Percentiles rank a stretch among this genome's conserved stretches.
Conservation (phyloP, 2,113 vertebrate species). For the Poecile atricapillus region DNA sequence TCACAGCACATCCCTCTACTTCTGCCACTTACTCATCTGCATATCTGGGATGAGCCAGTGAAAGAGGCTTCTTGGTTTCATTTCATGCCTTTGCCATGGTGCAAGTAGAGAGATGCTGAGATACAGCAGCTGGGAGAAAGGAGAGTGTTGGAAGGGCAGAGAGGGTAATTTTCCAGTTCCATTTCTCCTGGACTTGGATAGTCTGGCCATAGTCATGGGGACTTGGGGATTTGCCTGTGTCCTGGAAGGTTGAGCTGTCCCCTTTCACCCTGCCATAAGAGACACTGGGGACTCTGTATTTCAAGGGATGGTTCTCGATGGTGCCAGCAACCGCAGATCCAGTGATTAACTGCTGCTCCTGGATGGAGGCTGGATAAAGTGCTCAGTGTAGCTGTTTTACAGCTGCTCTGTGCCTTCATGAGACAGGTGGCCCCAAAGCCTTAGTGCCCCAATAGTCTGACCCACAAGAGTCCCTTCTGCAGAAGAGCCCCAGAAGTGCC, state of each 20-base stretch:
- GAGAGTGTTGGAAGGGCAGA: neutral
- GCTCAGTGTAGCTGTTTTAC: neutral
- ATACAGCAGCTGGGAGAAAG: neutral
- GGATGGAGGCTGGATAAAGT: neutral
- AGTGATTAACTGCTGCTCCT: neutral
- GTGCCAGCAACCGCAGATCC: neutral
- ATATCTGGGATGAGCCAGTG: neutral
- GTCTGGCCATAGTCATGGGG: neutral
- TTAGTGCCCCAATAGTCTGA: neutral
- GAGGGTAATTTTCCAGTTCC: neutral
- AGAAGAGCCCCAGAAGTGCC: neutral
- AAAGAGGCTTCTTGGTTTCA: conserved; percentile 11
- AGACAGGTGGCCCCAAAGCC: neutral
- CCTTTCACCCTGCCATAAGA: neutral
- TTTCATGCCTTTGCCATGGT: neutral
- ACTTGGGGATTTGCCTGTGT: neutral
- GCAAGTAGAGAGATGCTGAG: neutral
- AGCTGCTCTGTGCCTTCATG: neutral
- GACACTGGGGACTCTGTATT: neutral
- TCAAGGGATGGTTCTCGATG: neutral
- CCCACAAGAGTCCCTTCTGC: neutral
- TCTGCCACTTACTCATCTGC: neutral
- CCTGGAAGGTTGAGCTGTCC: accelerated
- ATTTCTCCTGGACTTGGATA: neutral
- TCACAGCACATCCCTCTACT: neutral